A percentile compares a stretch with the other conserved stretches of the same genome.
Evolutionary conservation across 1,140 invertebrate species (phyloP).

Genomic region (Sarcophaga peregrina): DNA sequence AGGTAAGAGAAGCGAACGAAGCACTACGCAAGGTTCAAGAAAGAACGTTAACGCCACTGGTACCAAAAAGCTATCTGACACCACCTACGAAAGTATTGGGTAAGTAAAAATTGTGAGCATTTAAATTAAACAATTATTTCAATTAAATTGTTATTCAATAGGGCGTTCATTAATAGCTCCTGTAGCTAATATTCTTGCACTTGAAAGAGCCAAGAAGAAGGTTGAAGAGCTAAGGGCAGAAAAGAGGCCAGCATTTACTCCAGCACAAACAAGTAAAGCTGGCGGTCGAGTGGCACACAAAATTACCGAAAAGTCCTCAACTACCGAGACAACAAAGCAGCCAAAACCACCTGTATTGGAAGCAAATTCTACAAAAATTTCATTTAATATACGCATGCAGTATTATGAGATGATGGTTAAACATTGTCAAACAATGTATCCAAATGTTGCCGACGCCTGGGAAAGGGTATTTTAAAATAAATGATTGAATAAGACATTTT

Average conservation of each 20-base stretch:
- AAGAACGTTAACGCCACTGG: constrained; percentile 37
- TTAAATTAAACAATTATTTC: neutral
- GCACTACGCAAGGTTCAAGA: constrained; percentile 46
- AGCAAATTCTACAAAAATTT: constrained; percentile 82
- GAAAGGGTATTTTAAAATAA: constrained; percentile 68
- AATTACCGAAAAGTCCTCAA: constrained; percentile 44
- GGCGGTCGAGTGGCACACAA: constrained; percentile 76
- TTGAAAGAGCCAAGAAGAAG: constrained; percentile 72
- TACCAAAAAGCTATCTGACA: constrained; percentile 57
- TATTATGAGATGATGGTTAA: constrained; percentile 90
- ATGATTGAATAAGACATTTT: neutral
- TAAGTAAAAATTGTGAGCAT: constrained; percentile 36
- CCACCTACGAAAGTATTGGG: constrained; percentile 47
- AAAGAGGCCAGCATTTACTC: constrained; percentile 69
- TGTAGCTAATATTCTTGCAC: constrained; percentile 71
- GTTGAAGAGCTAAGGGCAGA: constrained; percentile 67
- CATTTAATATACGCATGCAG: constrained; percentile 83
- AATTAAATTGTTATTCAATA: constrained; percentile 34
- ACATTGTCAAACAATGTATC: constrained; percentile 84
- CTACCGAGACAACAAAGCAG: constrained; percentile 35
- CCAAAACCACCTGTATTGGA: constrained; percentile 74
- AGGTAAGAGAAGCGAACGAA: constrained; percentile 55
- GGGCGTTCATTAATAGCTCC: constrained; percentile 70
- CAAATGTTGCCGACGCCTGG: constrained; percentile 77
- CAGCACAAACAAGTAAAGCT: constrained; percentile 77